Base-by-base conservation (phyloP, 2,113 vertebrate species). In the Isurus oxyrinchus region DNA sequence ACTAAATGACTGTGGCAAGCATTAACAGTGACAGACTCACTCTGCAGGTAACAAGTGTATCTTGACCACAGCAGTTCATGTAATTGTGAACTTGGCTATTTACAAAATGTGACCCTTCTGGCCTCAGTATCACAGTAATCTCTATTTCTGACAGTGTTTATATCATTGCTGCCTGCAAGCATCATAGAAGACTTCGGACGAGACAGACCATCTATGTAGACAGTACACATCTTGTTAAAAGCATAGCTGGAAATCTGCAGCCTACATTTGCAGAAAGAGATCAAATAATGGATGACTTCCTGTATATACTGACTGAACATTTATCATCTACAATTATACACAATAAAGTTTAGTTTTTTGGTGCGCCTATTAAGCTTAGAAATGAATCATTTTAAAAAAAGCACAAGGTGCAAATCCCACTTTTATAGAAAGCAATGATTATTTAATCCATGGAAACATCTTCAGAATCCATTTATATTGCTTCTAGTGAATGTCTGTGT, bases 1-100 rank as follows among this genome's bases (percentile, higher is more conserved):
- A 95, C 66, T 72, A 95, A 76, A 63, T 94, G 59, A 59, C 35
- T 94, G 72, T 76, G 63, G 67, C 13, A 95, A 95, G 66, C 49
- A 55, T 95, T 72, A 95, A 35, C 88, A 91, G 88, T 91, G 88
- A 91, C 44, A 35, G 44, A 49, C 66, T 53, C 72, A 95, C 66
- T 27, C 25, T 72, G 44, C 67, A 53, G 44, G 63, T 69, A 53
- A 95, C 94, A 72, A 72, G 11, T 63, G 90, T 40, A 35, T 25
- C 67, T 72, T 76, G 67, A 72, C 49, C 59, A 69, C 27, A 35
- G 13, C 3, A 53, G 27, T 31, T n/a, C 66, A 69, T 69, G 93
- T 23, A 69, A 2, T 95, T 95, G n/a, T 66, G 66, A 72, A 95
- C 67, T 27, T 95, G 67, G 25, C 44, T 55, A 55, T 72, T 76